These are phyloP conservation scores for Chaitophorus viminalis DNA, from an alignment of 2,888 invertebrate species.

Conservation along the genomic window DNA sequence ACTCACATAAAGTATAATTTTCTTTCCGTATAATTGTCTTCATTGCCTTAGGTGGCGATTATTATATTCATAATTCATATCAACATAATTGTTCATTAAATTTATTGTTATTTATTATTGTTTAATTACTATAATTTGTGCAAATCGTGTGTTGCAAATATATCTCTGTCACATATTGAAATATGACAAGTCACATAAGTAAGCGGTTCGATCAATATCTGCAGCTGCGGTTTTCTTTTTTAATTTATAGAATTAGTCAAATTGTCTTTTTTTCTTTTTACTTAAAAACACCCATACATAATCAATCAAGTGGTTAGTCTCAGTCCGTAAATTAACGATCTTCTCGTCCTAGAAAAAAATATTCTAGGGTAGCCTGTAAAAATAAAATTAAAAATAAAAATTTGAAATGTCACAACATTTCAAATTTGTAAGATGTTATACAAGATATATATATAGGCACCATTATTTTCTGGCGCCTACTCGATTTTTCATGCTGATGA, in stretches of 20 bases:
- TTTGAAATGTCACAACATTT: slow-evolving; percentile 37
- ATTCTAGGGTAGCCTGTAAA: neutral
- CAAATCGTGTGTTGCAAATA: neutral
- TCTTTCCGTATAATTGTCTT: neutral
- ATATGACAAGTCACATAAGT: neutral
- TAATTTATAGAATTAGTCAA: neutral
- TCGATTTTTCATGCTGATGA: slow-evolving; percentile 36
- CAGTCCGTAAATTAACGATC: neutral
- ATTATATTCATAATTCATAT: neutral
- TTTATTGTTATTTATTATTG: neutral
- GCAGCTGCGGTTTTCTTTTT: neutral
- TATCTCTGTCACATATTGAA: neutral
- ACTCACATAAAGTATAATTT: neutral
- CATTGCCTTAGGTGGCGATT: neutral
- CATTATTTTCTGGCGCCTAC: slow-evolving; percentile 45
- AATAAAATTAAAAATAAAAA: slow-evolving; percentile 15
- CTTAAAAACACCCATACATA: neutral
- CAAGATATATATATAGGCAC: neutral
- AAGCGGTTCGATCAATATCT: neutral
- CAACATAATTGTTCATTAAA: neutral
- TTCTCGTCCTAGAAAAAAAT: neutral
- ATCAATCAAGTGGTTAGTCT: neutral
- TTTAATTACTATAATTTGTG: neutral
- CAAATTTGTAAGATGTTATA: slow-evolving; percentile 15
- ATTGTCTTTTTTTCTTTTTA: neutral